A percentile compares a stretch with the other conserved stretches of the same genome.
These are phyloP conservation scores for silkworm (Bombyx mori) DNA, from an alignment of 1,140 invertebrate genomes.

Conservation along the genomic window DNA sequence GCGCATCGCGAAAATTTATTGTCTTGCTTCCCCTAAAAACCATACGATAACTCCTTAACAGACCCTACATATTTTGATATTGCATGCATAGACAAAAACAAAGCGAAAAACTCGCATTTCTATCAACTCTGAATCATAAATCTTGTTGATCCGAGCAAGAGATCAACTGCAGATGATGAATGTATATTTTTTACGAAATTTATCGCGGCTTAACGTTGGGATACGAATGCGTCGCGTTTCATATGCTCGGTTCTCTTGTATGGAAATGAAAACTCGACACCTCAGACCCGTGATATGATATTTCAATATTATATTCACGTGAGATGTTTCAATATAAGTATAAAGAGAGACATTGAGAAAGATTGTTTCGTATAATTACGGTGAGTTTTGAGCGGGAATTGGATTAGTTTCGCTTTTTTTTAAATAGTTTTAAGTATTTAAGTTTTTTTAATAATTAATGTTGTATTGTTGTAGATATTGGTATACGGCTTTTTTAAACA, in stretches of 20 bases:
- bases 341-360: too few species aligned
- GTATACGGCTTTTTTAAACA: too few species aligned
- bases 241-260: conserved; percentile 1
- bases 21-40: too few species aligned
- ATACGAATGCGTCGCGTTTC: neutral
- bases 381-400: too few species aligned
- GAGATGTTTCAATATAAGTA: too few species aligned
- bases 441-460: too few species aligned
- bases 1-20: too few species aligned
- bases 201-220: conserved; percentile 19
- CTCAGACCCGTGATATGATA: neutral
- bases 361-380: too few species aligned
- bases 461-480: too few species aligned
- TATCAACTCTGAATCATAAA: conserved; percentile 32
- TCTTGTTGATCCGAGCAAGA: conserved; percentile 41
- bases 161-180: conserved; percentile 50
- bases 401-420: too few species aligned
- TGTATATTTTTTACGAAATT: conserved; percentile 48
- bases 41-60: too few species aligned
- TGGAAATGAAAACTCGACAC: conserved; percentile 3
- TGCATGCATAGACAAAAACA: neutral
- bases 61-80: neutral
- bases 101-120: neutral
- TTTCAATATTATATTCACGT: neutral
- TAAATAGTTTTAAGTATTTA: too few species aligned